Evolutionary conservation across 2,113 vertebrate genomes (phyloP).

Genomic region (Chroicocephalus ridibundus): DNA sequence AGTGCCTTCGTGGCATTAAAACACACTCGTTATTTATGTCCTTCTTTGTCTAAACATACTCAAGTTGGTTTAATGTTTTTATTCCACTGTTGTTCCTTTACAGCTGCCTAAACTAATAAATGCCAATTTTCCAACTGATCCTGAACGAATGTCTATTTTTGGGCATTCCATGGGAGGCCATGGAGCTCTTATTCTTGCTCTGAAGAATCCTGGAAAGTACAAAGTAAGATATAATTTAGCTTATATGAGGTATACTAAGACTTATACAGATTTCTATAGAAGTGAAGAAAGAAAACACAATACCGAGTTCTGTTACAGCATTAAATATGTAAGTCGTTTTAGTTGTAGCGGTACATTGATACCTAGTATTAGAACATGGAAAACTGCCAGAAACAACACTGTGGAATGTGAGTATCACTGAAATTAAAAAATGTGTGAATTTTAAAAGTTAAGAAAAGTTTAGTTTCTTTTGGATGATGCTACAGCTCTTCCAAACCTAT

Average conservation of each 20-base stretch:
- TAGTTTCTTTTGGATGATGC: background rate
- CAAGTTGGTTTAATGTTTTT: background rate
- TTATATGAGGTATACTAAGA: background rate
- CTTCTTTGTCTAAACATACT: background rate
- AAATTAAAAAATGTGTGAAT: background rate
- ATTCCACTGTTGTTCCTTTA: background rate
- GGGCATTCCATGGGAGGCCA: constrained; percentile 94
- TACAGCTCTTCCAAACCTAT: background rate
- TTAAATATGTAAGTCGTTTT: background rate
- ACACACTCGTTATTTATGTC: background rate
- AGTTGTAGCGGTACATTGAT: background rate
- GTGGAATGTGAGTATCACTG: background rate
- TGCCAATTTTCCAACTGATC: constrained; percentile 86
- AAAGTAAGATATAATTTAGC: constrained; percentile 73
- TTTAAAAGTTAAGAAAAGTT: background rate
- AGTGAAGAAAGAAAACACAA: background rate
- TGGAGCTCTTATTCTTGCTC: constrained; percentile 84
- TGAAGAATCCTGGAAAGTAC: constrained; percentile 92
- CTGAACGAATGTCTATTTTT: constrained; percentile 86
- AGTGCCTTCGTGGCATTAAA: background rate
- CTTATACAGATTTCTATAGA: background rate
- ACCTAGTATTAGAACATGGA: background rate
- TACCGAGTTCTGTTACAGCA: background rate
- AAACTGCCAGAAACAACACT: background rate
- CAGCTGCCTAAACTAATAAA: constrained; percentile 90